phyloP scores from a whole-genome alignment of 2,113 vertebrate species.

The Bos taurus region DNA sequence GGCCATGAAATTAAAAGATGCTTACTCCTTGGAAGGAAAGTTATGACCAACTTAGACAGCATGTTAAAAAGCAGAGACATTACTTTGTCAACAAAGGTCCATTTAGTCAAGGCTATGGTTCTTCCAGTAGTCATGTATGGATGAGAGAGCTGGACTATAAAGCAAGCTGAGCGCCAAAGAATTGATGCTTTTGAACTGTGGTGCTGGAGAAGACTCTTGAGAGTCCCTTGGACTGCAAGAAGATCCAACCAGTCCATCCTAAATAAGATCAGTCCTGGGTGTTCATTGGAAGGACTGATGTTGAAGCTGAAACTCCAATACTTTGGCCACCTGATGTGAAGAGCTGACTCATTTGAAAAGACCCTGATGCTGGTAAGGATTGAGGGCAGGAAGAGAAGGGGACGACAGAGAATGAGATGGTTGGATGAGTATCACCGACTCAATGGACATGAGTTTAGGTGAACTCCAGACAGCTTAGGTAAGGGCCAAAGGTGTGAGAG shows the following conservation, averaged over 20 bases:
- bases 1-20: background rate
- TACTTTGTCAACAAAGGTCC: background rate
- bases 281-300: background rate
- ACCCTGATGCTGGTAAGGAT: background rate
- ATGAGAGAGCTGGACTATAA: background rate
- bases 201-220: background rate
- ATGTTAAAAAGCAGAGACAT: background rate
- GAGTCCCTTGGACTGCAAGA: background rate
- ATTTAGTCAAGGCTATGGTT: background rate
- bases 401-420: background rate
- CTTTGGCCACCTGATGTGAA: background rate
- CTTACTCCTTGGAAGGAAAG: background rate
- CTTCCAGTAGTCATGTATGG: background rate
- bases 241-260: background rate
- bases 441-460: background rate
- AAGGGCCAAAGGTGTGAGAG: too few relatives aligned
- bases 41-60: background rate
- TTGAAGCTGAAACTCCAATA: background rate
- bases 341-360: background rate
- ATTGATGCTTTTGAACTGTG: too few relatives aligned
- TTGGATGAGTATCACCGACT: background rate
- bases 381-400: background rate
- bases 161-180: too few relatives aligned
- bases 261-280: background rate
- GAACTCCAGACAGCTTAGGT: background rate